Evolutionary conservation across 2,888 invertebrate genomes (phyloP).

Genomic region (Eupithecia pulchellata): DNA sequence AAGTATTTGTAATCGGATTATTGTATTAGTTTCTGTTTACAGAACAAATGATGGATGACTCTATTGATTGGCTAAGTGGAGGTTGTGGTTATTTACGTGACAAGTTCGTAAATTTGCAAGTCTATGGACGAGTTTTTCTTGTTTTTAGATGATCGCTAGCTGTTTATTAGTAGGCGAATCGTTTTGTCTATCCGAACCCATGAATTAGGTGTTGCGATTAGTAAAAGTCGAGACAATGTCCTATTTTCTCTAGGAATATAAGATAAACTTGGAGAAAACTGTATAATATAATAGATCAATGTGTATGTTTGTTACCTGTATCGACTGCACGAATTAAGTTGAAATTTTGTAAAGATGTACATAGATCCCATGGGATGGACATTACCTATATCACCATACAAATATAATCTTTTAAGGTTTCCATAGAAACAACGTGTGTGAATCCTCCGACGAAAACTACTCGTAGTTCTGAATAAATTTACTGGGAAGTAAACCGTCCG

Average conservation of each 20-base stretch:
- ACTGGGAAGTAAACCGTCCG: slow-evolving; percentile 9
- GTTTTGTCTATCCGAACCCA: background rate
- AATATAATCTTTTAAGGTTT: background rate
- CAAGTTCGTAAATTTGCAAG: slow-evolving; percentile 37
- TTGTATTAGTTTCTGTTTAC: slow-evolving; percentile 69
- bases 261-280: background rate
- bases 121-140: slow-evolving; percentile 27
- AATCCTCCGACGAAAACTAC: background rate
- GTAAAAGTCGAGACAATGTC: background rate
- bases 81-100: slow-evolving; percentile 44
- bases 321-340: background rate
- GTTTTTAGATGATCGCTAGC: slow-evolving; percentile 16
- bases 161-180: background rate
- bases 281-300: background rate
- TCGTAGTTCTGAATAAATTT: background rate
- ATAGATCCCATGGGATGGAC: no score
- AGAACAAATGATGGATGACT: slow-evolving; percentile 60
- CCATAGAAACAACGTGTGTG: background rate
- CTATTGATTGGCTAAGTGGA: slow-evolving; percentile 51
- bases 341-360: background rate
- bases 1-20: slow-evolving; percentile 67
- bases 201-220: background rate
- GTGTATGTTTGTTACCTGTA: background rate
- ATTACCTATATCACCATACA: no score
- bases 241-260: background rate